Evolutionary conservation across 2,888 invertebrate species (phyloP).

Genomic region (Orchestes rusci): DNA sequence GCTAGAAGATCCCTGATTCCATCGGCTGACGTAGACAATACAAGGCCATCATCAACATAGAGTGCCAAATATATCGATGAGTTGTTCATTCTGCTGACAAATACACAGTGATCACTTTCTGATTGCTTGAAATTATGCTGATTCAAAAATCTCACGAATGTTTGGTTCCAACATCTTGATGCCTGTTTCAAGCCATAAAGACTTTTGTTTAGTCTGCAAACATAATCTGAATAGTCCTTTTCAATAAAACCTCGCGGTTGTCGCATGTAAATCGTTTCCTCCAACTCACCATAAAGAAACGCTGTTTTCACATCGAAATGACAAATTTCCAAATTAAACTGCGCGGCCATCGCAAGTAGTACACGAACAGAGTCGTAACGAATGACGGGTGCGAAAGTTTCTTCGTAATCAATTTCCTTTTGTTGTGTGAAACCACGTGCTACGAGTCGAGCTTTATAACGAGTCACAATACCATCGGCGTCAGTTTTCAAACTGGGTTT

Average conservation of each 20-base stretch:
- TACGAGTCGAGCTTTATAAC: constrained; percentile 1
- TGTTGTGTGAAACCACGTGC: background rate
- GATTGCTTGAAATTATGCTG: background rate
- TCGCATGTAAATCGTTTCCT: background rate
- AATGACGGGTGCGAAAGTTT: background rate
- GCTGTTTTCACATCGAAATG: background rate
- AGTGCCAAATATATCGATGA: background rate
- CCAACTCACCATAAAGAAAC: too few species aligned
- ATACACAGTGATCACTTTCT: background rate
- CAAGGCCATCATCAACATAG: constrained; percentile 1
- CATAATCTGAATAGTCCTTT: background rate
- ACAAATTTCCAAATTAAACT: background rate
- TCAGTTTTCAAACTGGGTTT: too few species aligned
- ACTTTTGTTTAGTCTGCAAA: background rate
- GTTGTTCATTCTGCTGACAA: background rate
- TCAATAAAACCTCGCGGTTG: background rate
- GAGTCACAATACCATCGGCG: too few species aligned
- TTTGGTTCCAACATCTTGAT: background rate
- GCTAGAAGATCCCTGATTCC: too few species aligned
- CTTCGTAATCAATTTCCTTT: background rate
- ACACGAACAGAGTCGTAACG: background rate
- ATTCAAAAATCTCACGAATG: background rate
- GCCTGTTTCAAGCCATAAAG: background rate
- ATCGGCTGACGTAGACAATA: too few species aligned
- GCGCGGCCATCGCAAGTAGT: too few species aligned